Conservation (phyloP, 2,113 vertebrate genomes). For the Struthidea cinerea region DNA sequence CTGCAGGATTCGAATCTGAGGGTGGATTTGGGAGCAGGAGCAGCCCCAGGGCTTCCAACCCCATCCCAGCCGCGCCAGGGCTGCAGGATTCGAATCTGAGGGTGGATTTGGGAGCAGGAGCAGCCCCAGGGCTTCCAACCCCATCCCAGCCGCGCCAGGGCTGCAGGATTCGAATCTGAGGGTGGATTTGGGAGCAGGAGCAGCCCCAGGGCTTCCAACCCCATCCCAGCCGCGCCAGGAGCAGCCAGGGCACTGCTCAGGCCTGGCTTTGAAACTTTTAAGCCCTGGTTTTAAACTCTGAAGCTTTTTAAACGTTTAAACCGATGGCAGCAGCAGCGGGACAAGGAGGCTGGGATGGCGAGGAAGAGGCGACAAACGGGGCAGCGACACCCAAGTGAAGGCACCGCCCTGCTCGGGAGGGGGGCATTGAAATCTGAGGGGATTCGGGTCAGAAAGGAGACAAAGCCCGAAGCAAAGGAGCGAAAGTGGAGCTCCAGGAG, state of each 20-base stretch:
- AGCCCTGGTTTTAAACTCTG: background rate
- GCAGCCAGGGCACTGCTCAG: background rate
- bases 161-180: too few relatives aligned
- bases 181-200: background rate
- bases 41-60: background rate
- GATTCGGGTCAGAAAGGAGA: background rate
- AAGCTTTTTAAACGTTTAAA: background rate
- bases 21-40: background rate
- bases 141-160: too few relatives aligned
- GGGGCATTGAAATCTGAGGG: too few relatives aligned
- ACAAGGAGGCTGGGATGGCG: accelerated
- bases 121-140: background rate
- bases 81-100: too few relatives aligned
- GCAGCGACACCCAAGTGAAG: background rate
- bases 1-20: too few relatives aligned
- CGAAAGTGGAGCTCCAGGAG: background rate
- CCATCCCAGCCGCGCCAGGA: background rate
- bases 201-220: background rate
- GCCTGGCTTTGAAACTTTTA: background rate
- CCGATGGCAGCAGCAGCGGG: background rate
- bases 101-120: too few relatives aligned
- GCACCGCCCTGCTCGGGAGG: background rate
- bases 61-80: background rate
- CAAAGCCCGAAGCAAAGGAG: background rate
- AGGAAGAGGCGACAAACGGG: background rate